Evolutionary conservation across 2,888 invertebrate species (phyloP), one percentile per base, ranked within the genome.

Genomic region (Limnephilus marmoratus): DNA sequence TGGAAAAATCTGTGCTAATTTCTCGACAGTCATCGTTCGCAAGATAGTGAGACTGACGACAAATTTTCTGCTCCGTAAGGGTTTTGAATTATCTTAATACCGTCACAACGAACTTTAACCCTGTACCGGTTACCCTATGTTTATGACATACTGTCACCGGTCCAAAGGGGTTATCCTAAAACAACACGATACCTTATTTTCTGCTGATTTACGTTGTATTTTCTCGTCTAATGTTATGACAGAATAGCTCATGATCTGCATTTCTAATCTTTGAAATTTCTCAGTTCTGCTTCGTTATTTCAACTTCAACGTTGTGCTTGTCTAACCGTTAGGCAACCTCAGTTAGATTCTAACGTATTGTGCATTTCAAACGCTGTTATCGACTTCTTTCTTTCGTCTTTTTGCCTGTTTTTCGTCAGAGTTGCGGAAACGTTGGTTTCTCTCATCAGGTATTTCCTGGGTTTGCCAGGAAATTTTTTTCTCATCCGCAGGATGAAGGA

Each of bases 401-500:
- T 93, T 12, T 15, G 15, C 5, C 45, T 37, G 49, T 82, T 68
- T 13, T 68, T 81, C 29, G 92, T 53, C 34, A 45, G 34, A 11
- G 90, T 68, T 34, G 45, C 29, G 49, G 68, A 34, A n/a, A 91
- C 68, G n/a, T 11, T 15, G 53, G 34, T 68, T 88, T 90, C 90
- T 18, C 94, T 94, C 37, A 94, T 94, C 0, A 95, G 94, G 93
- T 96, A 97, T 90, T 96, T 95, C 37, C 97, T 96, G 68, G 96
- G 96, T 85, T 96, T 95, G 0, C 97, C 97, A 0, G 97, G 97
- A 91, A 97, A 37, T 93, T 95, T 95, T 94, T 96, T 96, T 90
- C 97, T 97, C 92, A 97, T 94, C 94, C 96, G 97, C 91, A 97
- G 95, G 1, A 97, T 96, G 80, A 96, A 94, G 0, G 97, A 97